A percentile compares a stretch with the other conserved stretches of the same genome.
These are phyloP conservation scores for Bradypodion pumilum DNA, from an alignment of 2,797 vertebrate genomes.

Conservation along the genomic window DNA sequence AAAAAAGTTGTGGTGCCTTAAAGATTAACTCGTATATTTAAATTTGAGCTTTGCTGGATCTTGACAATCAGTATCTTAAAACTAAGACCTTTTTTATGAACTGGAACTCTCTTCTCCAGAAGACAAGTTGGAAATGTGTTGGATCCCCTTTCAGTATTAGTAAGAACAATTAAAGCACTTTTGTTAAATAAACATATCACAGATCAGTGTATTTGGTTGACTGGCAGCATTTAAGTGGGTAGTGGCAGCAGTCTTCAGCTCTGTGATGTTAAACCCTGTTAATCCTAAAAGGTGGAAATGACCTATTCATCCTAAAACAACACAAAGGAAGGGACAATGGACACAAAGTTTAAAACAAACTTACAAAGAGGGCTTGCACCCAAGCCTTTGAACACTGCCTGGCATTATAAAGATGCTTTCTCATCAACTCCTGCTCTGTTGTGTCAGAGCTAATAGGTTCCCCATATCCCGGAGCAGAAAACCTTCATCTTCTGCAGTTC, in stretches of 20 bases:
- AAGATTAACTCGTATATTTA: no score
- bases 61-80: no score
- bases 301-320: conserved; percentile 12
- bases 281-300: conserved; percentile 38
- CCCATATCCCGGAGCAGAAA: conserved; percentile 55
- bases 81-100: not conserved
- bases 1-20: no score
- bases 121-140: not conserved
- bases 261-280: conserved; percentile 27
- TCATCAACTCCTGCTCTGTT: conserved; percentile 53
- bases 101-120: not conserved
- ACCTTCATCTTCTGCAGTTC: conserved; percentile 58
- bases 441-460: conserved; percentile 61
- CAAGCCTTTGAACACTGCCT: conserved; percentile 18
- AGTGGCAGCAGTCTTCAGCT: not conserved
- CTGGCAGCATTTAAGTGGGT: conserved; percentile 19
- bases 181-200: conserved; percentile 26
- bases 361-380: conserved; percentile 41
- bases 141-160: not conserved
- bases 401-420: not conserved
- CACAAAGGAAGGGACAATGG: not conserved
- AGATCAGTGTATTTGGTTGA: conserved; percentile 16
- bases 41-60: no score
- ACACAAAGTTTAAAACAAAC: conserved; percentile 36
- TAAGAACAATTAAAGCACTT: conserved; percentile 8